Evolutionary conservation across 1,140 invertebrate genomes (phyloP).

Genomic region (Lamellibrachia luymesi): DNA sequence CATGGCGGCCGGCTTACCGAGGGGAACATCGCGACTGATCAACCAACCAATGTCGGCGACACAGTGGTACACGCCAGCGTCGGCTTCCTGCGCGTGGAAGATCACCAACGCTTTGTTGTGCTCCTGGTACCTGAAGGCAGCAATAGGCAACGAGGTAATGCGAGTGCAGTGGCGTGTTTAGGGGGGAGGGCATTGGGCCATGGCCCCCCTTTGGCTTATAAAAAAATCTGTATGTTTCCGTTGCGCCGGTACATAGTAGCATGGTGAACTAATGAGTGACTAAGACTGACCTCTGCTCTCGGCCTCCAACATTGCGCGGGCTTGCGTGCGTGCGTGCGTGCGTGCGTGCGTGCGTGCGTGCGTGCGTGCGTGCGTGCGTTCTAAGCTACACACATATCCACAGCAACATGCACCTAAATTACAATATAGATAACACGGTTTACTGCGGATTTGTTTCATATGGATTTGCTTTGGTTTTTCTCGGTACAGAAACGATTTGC

Average conservation of each 20-base stretch:
- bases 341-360: too few species aligned
- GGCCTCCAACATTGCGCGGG: not conserved
- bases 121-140: not conserved
- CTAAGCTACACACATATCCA: not conserved
- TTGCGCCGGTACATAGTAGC: too few species aligned
- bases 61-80: not conserved
- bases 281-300: too few species aligned
- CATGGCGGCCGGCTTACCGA: not conserved
- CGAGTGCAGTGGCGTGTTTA: not conserved
- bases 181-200: too few species aligned
- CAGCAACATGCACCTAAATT: not conserved
- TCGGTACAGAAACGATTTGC: not conserved
- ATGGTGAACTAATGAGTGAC: too few species aligned
- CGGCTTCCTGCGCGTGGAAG: not conserved
- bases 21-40: not conserved
- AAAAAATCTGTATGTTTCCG: too few species aligned
- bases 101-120: not conserved
- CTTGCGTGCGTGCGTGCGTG: not conserved
- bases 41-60: not conserved
- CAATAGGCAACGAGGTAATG: not conserved
- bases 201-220: too few species aligned
- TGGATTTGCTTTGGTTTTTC: not conserved
- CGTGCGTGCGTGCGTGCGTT: not conserved
- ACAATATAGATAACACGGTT: not conserved
- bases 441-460: not conserved